A percentile compares a stretch with the other conserved stretches of the same genome.
These are phyloP conservation scores for Matsumyia berberina DNA, from an alignment of 2,888 invertebrate genomes.

Conservation along the genomic window DNA sequence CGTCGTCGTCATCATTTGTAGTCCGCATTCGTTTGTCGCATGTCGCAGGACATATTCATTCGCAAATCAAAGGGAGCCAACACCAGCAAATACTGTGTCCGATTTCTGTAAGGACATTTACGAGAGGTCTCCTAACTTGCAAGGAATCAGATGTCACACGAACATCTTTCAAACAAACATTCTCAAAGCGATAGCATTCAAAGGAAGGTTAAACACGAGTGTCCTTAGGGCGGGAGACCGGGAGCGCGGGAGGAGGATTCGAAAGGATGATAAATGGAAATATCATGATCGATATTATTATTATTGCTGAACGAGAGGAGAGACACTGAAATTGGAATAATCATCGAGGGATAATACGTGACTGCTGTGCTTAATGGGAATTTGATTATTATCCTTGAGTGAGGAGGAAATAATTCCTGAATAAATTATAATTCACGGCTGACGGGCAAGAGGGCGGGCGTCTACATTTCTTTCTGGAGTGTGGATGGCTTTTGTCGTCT, in stretches of 20 bases:
- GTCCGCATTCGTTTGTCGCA: conserved; percentile 24
- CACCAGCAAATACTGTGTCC: no score
- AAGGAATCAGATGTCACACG: background rate
- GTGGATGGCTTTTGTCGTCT: background rate
- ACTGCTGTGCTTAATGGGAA: conserved; percentile 59
- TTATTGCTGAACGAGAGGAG: conserved; percentile 35
- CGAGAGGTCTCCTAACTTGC: no score
- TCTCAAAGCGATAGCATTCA: background rate
- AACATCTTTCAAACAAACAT: conserved; percentile 6
- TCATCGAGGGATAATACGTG: conserved; percentile 56
- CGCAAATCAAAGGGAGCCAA: no score
- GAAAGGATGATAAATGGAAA: conserved; percentile 39
- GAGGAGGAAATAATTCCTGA: background rate
- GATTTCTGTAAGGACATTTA: no score
- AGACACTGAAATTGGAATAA: conserved; percentile 47
- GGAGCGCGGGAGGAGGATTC: background rate
- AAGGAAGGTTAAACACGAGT: background rate
- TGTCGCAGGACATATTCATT: background rate
- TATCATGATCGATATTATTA: conserved; percentile 56
- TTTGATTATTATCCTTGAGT: conserved; percentile 48
- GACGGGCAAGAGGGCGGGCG: background rate
- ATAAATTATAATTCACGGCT: conserved; percentile 36
- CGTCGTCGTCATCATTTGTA: no score
- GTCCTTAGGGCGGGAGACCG: conserved; percentile 1
- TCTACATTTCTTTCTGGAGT: background rate